Evolutionary conservation across 2,888 invertebrate genomes (phyloP).

Genomic region (Ophion ellenae): DNA sequence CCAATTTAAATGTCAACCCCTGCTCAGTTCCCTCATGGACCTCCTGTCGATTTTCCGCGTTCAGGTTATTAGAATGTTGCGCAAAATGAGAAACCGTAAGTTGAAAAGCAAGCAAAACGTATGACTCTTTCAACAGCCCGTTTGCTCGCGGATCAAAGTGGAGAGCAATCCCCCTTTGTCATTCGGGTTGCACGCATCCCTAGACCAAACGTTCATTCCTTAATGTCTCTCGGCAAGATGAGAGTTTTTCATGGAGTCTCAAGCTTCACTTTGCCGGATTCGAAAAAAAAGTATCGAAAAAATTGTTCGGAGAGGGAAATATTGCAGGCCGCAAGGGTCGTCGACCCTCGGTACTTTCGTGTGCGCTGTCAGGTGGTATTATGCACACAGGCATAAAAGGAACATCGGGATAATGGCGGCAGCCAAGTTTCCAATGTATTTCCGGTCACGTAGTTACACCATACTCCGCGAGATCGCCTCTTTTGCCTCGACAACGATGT

Average conservation of each 20-base stretch:
- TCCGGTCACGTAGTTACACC: slow-evolving; percentile 49
- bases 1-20: too few species aligned
- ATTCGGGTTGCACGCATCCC: slow-evolving; percentile 14
- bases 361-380: slow-evolving; percentile 1
- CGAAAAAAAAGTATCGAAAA: background rate
- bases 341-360: background rate
- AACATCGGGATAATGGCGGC: slow-evolving; percentile 17
- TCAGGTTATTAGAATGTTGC: background rate
- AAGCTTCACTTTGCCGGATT: background rate
- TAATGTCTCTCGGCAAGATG: slow-evolving; percentile 23
- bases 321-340: background rate
- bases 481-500: slow-evolving; percentile 38
- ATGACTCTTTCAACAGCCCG: background rate
- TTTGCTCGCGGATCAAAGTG: background rate
- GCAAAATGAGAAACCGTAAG: background rate
- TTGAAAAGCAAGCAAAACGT: background rate
- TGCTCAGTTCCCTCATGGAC: too few species aligned
- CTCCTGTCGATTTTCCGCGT: too few species aligned
- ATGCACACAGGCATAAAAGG: background rate
- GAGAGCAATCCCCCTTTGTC: slow-evolving; percentile 30
- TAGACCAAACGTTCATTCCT: slow-evolving; percentile 4
- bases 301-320: background rate
- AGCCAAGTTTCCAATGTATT: slow-evolving; percentile 43
- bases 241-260: slow-evolving; percentile 34
- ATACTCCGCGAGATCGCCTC: slow-evolving; percentile 48